Evolutionary conservation across 2,797 vertebrate genomes (phyloP).

Genomic region (Girardinus metallicus): DNA sequence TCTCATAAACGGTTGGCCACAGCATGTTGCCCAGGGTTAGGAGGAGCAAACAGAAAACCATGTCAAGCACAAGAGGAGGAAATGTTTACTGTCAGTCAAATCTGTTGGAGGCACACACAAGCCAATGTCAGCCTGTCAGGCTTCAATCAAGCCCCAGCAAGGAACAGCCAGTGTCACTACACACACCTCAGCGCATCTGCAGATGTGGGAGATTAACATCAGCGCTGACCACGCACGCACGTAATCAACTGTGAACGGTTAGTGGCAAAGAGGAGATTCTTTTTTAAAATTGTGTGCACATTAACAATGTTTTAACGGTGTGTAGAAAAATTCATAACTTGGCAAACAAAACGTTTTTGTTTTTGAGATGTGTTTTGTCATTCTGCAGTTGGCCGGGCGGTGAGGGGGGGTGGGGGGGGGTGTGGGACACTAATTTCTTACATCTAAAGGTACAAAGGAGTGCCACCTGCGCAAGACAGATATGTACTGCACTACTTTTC

Average conservation of each 20-base stretch:
- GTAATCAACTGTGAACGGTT: constrained; percentile 9
- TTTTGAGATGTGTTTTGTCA: neutral
- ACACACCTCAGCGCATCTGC: constrained; percentile 6
- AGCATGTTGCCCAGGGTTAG: constrained; percentile 13
- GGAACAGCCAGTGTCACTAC: constrained; percentile 33
- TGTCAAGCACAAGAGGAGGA: constrained; percentile 36
- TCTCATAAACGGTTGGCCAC: constrained; percentile 16
- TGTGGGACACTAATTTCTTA: no score
- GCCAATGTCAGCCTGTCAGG: constrained; percentile 25
- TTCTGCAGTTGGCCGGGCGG: no score
- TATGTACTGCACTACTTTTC: constrained; percentile 26
- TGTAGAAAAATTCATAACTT: neutral
- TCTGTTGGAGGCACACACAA: constrained; percentile 18
- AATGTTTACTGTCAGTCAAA: constrained; percentile 46
- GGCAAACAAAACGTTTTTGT: neutral
- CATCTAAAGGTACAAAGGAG: neutral
- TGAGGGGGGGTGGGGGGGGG: no score
- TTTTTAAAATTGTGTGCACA: neutral
- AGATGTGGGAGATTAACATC: constrained; percentile 31
- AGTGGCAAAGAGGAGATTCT: neutral
- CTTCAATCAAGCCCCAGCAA: constrained; percentile 28
- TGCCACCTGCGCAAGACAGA: constrained; percentile 19
- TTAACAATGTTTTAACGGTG: neutral
- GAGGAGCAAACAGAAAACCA: constrained; percentile 18
- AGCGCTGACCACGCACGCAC: neutral